These are phyloP conservation scores for Cichladusa arquata DNA, from an alignment of 2,113 vertebrate species.

Conservation along the genomic window DNA sequence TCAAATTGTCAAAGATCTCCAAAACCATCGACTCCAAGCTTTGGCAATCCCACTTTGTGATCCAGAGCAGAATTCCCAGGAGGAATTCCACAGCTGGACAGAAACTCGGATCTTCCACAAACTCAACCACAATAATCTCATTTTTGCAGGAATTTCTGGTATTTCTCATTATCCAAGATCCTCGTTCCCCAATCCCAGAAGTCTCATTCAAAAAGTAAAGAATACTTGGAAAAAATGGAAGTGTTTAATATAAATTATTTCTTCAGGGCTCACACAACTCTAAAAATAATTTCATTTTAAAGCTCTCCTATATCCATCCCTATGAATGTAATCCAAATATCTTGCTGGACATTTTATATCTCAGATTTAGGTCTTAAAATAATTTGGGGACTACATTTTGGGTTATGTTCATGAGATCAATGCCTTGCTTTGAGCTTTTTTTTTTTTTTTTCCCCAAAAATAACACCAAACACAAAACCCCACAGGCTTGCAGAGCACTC, in stretches of 20 bases:
- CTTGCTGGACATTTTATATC: neutral
- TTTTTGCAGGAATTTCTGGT: neutral
- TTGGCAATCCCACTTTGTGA: neutral
- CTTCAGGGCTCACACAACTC: neutral
- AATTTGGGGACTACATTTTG: neutral
- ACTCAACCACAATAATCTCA: neutral
- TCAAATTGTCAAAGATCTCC: neutral
- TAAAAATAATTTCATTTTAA: neutral
- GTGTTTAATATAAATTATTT: neutral
- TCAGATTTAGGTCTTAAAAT: neutral
- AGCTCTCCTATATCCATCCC: neutral
- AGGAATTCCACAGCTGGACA: neutral
- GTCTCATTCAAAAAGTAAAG: neutral
- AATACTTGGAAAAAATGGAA: neutral
- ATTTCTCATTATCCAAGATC: neutral
- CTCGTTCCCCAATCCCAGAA: neutral
- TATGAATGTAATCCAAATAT: accelerated
- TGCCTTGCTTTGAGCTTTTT: neutral
- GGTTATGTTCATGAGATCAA: accelerated
- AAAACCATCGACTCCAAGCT: neutral
- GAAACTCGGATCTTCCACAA: accelerated
- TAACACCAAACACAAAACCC: neutral
- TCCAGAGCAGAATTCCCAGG: neutral
- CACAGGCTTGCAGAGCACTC: neutral
- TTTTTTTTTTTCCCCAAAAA: neutral